Base-by-base conservation (phyloP, 1,140 invertebrate genomes). In the Drosophila simulans region DNA sequence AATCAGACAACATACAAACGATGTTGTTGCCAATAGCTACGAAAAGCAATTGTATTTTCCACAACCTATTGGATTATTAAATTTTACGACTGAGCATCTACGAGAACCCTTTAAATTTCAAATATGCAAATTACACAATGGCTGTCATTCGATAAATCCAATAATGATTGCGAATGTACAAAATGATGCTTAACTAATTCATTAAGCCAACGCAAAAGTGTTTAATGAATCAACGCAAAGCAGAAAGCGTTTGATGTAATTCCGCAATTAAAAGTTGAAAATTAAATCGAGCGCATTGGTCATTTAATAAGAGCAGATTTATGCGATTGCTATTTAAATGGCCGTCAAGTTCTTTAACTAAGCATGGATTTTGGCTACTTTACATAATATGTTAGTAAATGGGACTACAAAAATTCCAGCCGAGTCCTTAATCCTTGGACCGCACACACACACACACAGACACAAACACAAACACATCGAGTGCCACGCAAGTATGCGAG, bases 301-400 rank as follows among this genome's bases (percentile, higher is more conserved):
- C 65, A 75, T 85, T 75, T 71, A 86, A 86, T 75, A 81, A 52
- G 60, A 48, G 59, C 55, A 46, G 73, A 77, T 80, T 82, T 69
- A 27, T 77, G 66, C 55, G 60, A 22, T 15, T 40, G 55, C 55
- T 25, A 45, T 53, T 34, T 43, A 52, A 60, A 42, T 49, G 42
- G 22, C 12, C 40, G 35, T 37, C 15, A 13, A 34, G 40, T 49
- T 49, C 12, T 42, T 42, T 55, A 37, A 13, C 59, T 35, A 34
- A 35, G 35, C 54, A 62, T 71, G 68, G 68, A 73, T 63, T 56
- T 79, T 53, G 68, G 75, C 53, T 43, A 84, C 71, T 73, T 68
- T 72, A 64, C 72, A 80, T 84, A 80, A 89, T 89, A 63, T 83
- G 68, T 83, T 80, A 89, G 89, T 89, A 89, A 89, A 89, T 89